Base-by-base conservation (phyloP, 2,113 vertebrate species). In the Aplodontia rufa region DNA sequence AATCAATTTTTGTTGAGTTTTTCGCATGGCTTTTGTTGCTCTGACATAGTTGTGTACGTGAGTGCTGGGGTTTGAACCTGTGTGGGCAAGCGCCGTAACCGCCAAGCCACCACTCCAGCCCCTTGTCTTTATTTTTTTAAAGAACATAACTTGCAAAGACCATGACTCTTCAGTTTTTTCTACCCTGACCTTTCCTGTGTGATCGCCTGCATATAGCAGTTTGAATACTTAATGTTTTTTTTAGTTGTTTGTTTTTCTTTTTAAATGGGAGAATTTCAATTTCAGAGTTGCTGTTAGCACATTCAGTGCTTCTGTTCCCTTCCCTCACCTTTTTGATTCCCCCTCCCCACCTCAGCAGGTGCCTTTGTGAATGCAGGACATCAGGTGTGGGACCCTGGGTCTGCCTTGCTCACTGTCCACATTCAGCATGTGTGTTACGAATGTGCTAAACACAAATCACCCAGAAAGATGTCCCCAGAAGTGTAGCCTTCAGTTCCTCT, bases 131-230 rank as follows among this genome's bases (percentile, higher is more conserved):
- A 66, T 49, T 58, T 12, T 53, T 62, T 74, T 35, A 8, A 51
- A 82, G 28, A 94, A 37, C 30, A 87, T 75, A 95, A 90, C 64
- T 90, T 78, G 49, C 37, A 75, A 87, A 93, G 49, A 75, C 37
- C 13, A 12, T 42, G 17, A 1, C 24, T 76, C 47, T 80, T 84
- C 37, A 40, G 6, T 35, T 42, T 68, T 53, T 66, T 5, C 68
- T 8, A 37, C 49, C 30, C 30, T 12, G 35, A 22, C 8, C 17
- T 83, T 84, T 64, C 42, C 78, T n/a, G 6, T 13, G 11, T 4
- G 80, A 4, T 84, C n/a, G 32, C 7, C 60, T 92, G 10, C 28
- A 19, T 32, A 42, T 6, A 42, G 37, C 72, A 78, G 22, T 85
- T 58, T 84, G 58, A 51, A 45, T 88, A 78, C 13, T 28, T 85